These are phyloP conservation scores for Erebia epiphron DNA, from an alignment of 2,888 invertebrate genomes.

Conservation along the genomic window DNA sequence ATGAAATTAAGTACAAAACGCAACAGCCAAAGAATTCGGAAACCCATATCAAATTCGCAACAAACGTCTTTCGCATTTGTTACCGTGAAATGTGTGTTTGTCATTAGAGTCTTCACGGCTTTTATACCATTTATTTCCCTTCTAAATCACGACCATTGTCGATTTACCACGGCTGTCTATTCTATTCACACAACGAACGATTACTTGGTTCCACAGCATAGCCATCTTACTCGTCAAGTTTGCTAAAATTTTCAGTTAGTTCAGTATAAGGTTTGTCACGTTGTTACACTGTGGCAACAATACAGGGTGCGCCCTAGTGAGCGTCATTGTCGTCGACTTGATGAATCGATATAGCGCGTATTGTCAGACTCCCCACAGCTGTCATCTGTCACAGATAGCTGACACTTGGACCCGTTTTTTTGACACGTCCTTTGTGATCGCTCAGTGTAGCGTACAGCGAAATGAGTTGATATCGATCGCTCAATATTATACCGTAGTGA, in stretches of 20 bases:
- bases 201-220: slow-evolving; percentile 52
- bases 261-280: slow-evolving; percentile 33
- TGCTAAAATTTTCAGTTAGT: slow-evolving; percentile 42
- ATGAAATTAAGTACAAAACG: slow-evolving; percentile 16
- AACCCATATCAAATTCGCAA: slow-evolving; percentile 65
- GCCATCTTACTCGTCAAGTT: slow-evolving; percentile 32
- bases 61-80: slow-evolving; percentile 60
- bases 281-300: slow-evolving; percentile 52
- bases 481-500: slow-evolving; percentile 66
- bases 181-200: slow-evolving; percentile 56
- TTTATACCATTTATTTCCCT: slow-evolving; percentile 76
- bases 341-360: slow-evolving; percentile 72
- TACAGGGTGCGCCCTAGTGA: slow-evolving; percentile 65
- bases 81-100: slow-evolving; percentile 79
- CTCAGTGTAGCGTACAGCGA: slow-evolving; percentile 65
- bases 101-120: slow-evolving; percentile 74
- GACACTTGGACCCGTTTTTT: slow-evolving; percentile 76
- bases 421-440: slow-evolving; percentile 69
- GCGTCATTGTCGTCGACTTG: slow-evolving; percentile 66
- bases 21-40: slow-evolving; percentile 49
- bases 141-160: slow-evolving; percentile 76
- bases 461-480: slow-evolving; percentile 80
- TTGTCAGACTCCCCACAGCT: slow-evolving; percentile 75
- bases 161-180: slow-evolving; percentile 72
- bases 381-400: slow-evolving; percentile 76